Percentiles rank a stretch among this genome's conserved stretches.
Conservation (phyloP, 1,140 invertebrate genomes). For the Panagrolaimus sp. region DNA sequence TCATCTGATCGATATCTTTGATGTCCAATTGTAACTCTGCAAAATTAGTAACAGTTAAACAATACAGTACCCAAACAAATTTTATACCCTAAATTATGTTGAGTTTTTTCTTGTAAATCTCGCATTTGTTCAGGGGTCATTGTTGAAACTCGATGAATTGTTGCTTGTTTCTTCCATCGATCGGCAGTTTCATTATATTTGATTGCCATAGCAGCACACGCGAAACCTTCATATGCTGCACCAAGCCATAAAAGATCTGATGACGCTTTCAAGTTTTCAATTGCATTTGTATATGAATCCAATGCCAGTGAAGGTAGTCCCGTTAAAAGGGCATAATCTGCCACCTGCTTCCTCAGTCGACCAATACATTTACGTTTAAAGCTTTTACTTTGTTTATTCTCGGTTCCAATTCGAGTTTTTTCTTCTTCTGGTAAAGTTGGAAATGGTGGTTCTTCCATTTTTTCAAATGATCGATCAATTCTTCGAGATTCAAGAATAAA, state of each 20-base stretch:
- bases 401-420: slow-evolving; percentile 48
- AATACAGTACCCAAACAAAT: background rate
- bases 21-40: slow-evolving; percentile 40
- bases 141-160: slow-evolving; percentile 28
- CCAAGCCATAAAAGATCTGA: slow-evolving; percentile 55
- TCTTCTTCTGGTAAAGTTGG: slow-evolving; percentile 53
- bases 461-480: slow-evolving; percentile 50
- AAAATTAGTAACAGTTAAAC: background rate
- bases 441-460: slow-evolving; percentile 43
- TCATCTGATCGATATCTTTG: slow-evolving; percentile 54
- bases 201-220: slow-evolving; percentile 47
- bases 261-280: slow-evolving; percentile 48
- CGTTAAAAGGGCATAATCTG: slow-evolving; percentile 52
- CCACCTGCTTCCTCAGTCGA: slow-evolving; percentile 52
- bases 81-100: slow-evolving; percentile 30
- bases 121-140: slow-evolving; percentile 37
- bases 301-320: slow-evolving; percentile 49
- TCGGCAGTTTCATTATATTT: slow-evolving; percentile 26
- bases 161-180: slow-evolving; percentile 17
- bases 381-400: slow-evolving; percentile 35
- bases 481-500: slow-evolving; percentile 51
- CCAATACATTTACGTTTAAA: slow-evolving; percentile 50
- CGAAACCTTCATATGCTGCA: slow-evolving; percentile 56
- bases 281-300: slow-evolving; percentile 50
- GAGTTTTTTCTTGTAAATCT: slow-evolving; percentile 22